Evolutionary conservation across 2,113 vertebrate species (phyloP).

Genomic region (Labrus mixtus): DNA sequence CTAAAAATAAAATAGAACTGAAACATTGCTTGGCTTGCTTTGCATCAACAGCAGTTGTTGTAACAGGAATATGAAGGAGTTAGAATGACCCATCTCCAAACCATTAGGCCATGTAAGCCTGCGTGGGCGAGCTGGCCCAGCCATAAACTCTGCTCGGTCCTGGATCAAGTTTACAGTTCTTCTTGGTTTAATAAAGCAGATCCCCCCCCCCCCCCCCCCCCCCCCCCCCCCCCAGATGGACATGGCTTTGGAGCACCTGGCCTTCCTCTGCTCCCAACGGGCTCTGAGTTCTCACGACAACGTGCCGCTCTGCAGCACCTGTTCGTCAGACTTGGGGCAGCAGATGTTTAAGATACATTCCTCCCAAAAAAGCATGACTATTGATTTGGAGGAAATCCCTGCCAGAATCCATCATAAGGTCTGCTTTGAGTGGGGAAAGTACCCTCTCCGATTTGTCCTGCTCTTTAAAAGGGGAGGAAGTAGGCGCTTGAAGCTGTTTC

Average conservation of each 20-base stretch:
- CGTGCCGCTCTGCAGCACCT: constrained; percentile 73
- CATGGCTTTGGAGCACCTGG: constrained; percentile 73
- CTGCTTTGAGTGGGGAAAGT: constrained; percentile 62
- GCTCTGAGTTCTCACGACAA: constrained; percentile 79
- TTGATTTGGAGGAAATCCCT: constrained; percentile 76
- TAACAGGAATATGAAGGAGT: constrained; percentile 20
- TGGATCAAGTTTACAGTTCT: constrained; percentile 67
- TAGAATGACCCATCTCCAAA: constrained; percentile 13
- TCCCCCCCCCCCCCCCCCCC: constrained; percentile 47
- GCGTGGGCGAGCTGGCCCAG: constrained; percentile 53
- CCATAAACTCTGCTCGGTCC: constrained; percentile 49
- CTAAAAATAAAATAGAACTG: background rate
- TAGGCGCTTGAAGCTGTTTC: constrained; percentile 26
- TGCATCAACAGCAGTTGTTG: constrained; percentile 32
- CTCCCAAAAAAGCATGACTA: constrained; percentile 70
- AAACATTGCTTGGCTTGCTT: constrained; percentile 5
- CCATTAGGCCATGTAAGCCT: constrained; percentile 21
- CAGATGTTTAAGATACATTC: constrained; percentile 79
- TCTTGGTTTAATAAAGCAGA: constrained; percentile 64
- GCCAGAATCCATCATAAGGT: constrained; percentile 63
- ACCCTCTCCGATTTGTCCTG: constrained; percentile 35
- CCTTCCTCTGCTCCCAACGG: constrained; percentile 55
- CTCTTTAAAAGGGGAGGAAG: constrained; percentile 39
- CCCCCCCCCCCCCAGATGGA: constrained; percentile 67
- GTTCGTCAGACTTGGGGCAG: constrained; percentile 68